Evolutionary conservation across 2,797 vertebrate genomes (phyloP).

Genomic region (Darevskia mixta): DNA sequence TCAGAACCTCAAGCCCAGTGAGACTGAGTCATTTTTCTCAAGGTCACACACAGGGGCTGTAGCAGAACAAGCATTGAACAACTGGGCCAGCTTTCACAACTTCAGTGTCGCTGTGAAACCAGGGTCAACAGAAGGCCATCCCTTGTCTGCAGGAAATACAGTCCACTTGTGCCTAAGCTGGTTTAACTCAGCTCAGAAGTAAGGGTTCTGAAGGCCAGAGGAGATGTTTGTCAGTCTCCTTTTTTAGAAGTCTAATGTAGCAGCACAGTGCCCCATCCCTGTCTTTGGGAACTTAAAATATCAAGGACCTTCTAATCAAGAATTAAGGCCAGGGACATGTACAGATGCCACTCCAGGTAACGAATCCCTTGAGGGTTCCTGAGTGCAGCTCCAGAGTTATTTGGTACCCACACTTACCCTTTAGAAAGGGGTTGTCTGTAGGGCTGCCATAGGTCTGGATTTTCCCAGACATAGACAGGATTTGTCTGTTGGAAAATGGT

Average conservation of each 20-base stretch:
- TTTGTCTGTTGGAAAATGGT: too few relatives aligned
- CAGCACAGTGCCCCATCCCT: not conserved
- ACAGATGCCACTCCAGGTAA: not conserved
- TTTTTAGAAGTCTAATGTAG: not conserved
- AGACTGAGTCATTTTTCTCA: not conserved
- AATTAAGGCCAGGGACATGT: not conserved
- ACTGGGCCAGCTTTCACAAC: not conserved
- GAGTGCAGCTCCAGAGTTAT: not conserved
- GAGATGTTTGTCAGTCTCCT: not conserved
- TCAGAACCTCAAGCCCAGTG: not conserved
- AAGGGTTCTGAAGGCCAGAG: not conserved
- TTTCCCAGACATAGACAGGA: too few relatives aligned
- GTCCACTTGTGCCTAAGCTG: not conserved
- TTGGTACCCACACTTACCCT: not conserved
- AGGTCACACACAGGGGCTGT: not conserved
- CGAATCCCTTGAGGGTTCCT: not conserved
- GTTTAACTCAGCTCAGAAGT: not conserved
- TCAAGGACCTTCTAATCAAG: not conserved
- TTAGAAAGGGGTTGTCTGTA: too few relatives aligned
- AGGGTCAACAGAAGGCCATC: not conserved
- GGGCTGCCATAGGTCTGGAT: too few relatives aligned
- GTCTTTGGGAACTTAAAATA: not conserved
- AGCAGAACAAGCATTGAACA: not conserved
- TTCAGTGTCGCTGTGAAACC: not conserved
- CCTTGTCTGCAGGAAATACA: not conserved